Base-by-base conservation (phyloP, 2,113 vertebrate genomes). In the Aramus guarauna region DNA sequence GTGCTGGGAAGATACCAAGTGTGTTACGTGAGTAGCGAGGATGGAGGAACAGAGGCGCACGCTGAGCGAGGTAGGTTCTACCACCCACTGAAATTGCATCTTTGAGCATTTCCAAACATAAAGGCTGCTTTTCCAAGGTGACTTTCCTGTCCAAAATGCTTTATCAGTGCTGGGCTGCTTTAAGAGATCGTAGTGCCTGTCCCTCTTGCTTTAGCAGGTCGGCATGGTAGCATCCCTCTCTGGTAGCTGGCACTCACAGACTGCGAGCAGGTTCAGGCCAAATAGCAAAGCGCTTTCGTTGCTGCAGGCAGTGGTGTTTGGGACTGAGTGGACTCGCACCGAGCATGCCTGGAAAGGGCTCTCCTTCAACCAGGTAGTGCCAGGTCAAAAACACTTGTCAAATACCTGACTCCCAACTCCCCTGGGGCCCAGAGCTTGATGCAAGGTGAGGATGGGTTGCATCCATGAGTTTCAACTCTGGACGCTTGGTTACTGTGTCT, bases 211-310 rank as follows among this genome's bases (percentile, higher is more conserved):
- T 59, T 47, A 20, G 16, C 30, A 30, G 43, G 37, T 53, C 3
- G 1, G 30, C 13, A 6, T 17, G 45, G 39, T 36, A 48, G 50
- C 1, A 0, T 48, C 15, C 36, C 12, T 56, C 21, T 69, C 60
- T 21, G 43, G 78, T 41, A 50, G 29, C 48, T 47, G 3, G 0
- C 6, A 2, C 24, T 59, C 24, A 29, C 45, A 27, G 21, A 16
- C 4, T 7, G 12, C 1, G 1, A 22, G 22, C n/a, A 50, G 62
- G 9, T 60, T 76, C 41, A 56, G 47, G 29, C n/a, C 45, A 43
- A 62, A n/a, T 14, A 16, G 29, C 0, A 0, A 86, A 81, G 26
- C 1, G 0, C 9, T 60, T 56, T 41, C 2, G 1, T 56, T 81
- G 21, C 59, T 50, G 30, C 12, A 30, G 21, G 9, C 52, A 23